These are phyloP conservation scores for Cerastoderma edule DNA, from an alignment of 2,888 invertebrate genomes.

Conservation along the genomic window DNA sequence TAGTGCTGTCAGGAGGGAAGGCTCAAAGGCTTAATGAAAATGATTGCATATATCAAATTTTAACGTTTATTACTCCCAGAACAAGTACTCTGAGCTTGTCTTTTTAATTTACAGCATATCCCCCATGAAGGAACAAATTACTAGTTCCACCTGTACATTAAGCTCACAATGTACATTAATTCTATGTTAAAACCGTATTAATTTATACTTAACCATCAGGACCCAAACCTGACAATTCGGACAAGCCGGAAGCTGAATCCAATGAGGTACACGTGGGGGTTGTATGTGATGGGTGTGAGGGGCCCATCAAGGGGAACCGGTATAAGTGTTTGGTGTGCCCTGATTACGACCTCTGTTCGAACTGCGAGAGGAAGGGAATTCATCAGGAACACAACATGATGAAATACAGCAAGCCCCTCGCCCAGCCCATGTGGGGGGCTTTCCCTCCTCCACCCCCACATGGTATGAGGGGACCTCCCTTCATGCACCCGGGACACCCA, in stretches of 20 bases:
- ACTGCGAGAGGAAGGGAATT: slow-evolving; percentile 88
- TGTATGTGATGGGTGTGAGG: slow-evolving; percentile 90
- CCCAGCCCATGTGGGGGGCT: slow-evolving; percentile 16
- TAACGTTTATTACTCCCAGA: too few relatives aligned
- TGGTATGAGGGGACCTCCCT: slow-evolving; percentile 23
- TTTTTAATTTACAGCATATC: too few relatives aligned
- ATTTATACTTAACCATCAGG: not conserved
- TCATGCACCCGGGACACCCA: slow-evolving; percentile 31
- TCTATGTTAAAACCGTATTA: too few relatives aligned
- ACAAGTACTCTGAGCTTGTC: too few relatives aligned
- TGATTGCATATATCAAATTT: too few relatives aligned
- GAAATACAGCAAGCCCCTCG: slow-evolving; percentile 85
- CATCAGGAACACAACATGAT: slow-evolving; percentile 90
- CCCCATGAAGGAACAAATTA: too few relatives aligned
- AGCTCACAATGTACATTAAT: too few relatives aligned
- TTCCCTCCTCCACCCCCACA: slow-evolving; percentile 18
- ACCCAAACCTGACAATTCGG: slow-evolving; percentile 2
- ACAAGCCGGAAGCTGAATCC: not conserved
- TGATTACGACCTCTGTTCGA: slow-evolving; percentile 91
- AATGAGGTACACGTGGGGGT: slow-evolving; percentile 84
- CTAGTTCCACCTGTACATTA: too few relatives aligned
- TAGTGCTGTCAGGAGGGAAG: too few relatives aligned
- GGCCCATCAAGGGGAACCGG: slow-evolving; percentile 89
- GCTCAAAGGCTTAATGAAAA: too few relatives aligned
- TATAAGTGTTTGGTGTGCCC: slow-evolving; percentile 93